phyloP scores from a whole-genome alignment of 2,888 invertebrate species.

The Folsomia candida region DNA sequence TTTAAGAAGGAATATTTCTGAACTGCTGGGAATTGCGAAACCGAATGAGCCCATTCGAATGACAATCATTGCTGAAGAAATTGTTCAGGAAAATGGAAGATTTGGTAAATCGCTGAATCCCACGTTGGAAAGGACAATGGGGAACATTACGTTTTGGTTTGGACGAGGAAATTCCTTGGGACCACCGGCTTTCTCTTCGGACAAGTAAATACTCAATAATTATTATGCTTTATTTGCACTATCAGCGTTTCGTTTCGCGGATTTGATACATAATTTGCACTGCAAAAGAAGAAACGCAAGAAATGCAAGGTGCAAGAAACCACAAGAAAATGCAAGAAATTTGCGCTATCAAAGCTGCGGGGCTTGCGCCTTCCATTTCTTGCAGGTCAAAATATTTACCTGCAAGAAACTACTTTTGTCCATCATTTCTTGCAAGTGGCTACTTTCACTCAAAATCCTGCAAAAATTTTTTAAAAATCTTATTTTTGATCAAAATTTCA shows the following conservation, averaged over 20 bases:
- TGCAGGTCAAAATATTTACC: too few relatives aligned
- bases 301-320: too few relatives aligned
- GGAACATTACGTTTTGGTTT: constrained; percentile 69
- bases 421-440: not conserved
- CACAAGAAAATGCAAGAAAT: too few relatives aligned
- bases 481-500: constrained; percentile 15
- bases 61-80: constrained; percentile 82
- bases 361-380: too few relatives aligned
- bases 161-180: constrained; percentile 36
- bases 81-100: constrained; percentile 55
- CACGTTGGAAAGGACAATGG: constrained; percentile 58
- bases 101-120: constrained; percentile 19
- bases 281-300: too few relatives aligned
- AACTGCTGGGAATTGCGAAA: constrained; percentile 75
- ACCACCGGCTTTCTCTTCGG: constrained; percentile 44
- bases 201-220: constrained; percentile 30
- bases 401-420: not conserved
- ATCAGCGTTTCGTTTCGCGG: not conserved
- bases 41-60: constrained; percentile 79
- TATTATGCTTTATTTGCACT: too few relatives aligned
- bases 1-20: constrained; percentile 69
- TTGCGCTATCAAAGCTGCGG: too few relatives aligned
- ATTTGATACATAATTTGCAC: not conserved
- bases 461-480: too few relatives aligned
- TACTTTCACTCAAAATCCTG: too few relatives aligned